Evolutionary conservation across 2,797 vertebrate genomes (phyloP).

Genomic region (Characodon lateralis): DNA sequence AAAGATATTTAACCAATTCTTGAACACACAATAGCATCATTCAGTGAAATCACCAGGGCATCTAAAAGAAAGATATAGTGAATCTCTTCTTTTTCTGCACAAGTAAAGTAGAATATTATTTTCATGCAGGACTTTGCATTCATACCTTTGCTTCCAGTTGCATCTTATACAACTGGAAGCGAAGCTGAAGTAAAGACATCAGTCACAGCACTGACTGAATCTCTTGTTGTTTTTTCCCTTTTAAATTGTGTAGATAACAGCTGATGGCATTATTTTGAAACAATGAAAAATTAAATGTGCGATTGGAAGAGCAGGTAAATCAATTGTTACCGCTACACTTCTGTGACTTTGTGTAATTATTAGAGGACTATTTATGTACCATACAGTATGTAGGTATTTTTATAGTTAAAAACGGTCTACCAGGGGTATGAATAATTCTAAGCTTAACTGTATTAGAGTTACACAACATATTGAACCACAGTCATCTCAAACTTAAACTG

Average conservation of each 20-base stretch:
- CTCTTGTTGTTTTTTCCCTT: background rate
- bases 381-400: background rate
- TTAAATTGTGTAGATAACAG: background rate
- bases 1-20: background rate
- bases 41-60: background rate
- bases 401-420: background rate
- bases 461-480: background rate
- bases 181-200: background rate
- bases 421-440: background rate
- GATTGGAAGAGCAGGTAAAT: background rate
- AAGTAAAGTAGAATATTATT: background rate
- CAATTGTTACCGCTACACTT: background rate
- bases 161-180: background rate
- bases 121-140: background rate
- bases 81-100: background rate
- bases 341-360: background rate
- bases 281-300: background rate
- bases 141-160: background rate
- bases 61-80: background rate
- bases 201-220: background rate
- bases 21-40: background rate
- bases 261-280: background rate
- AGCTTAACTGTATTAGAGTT: background rate
- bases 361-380: background rate
- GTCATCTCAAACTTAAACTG: background rate